phyloP scores from a whole-genome alignment of 23 tunicate genomes.

The Halocynthia aurantium region DNA sequence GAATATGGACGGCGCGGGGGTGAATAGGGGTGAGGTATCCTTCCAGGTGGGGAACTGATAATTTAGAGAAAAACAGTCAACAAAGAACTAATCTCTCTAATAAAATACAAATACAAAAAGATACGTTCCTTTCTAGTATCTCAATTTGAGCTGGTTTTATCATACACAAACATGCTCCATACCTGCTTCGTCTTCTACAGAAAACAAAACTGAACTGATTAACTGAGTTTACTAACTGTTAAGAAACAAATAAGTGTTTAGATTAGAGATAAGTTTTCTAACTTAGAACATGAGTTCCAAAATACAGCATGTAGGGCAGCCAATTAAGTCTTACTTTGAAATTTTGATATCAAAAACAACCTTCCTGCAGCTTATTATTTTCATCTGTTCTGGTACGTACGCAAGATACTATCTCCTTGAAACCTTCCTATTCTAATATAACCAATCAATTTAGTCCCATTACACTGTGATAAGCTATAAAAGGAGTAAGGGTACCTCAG shows the following conservation, averaged over 20 bases:
- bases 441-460: too few relatives aligned
- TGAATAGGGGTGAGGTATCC: conserved; percentile 17
- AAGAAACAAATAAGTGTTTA: too few relatives aligned
- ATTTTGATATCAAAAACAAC: neutral
- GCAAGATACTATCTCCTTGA: neutral
- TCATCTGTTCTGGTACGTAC: neutral
- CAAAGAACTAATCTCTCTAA: neutral
- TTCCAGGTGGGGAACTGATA: neutral
- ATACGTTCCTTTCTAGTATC: neutral
- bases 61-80: too few relatives aligned
- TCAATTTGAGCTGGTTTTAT: neutral
- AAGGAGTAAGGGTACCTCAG: conserved; percentile 1
- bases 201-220: too few relatives aligned
- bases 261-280: too few relatives aligned
- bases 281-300: too few relatives aligned
- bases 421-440: neutral
- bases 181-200: too few relatives aligned
- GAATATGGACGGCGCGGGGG: conserved; percentile 22
- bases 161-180: neutral
- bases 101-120: neutral
- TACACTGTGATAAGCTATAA: too few relatives aligned
- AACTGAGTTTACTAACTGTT: too few relatives aligned
- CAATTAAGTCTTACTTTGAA: too few relatives aligned
- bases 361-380: neutral
- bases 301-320: too few relatives aligned